A percentile compares a stretch with the other conserved stretches of the same genome.
Conservation (phyloP, 2,888 invertebrate genomes). For the Dorcus hopei region DNA sequence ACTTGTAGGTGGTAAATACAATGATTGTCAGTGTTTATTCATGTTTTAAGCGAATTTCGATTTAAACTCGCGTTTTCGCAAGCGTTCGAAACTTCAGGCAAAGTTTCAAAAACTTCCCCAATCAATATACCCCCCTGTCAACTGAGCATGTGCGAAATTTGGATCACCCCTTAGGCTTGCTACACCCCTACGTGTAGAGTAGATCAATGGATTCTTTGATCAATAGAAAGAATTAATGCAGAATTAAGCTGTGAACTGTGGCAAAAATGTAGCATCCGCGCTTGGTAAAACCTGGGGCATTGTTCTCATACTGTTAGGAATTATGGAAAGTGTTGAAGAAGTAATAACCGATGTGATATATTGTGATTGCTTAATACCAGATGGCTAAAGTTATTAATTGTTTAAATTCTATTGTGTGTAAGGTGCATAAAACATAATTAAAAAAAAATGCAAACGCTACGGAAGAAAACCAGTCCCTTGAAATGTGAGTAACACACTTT, state of each 20-base stretch:
- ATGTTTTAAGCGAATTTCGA: too few species aligned
- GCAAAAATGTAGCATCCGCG: too few species aligned
- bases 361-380: conserved; percentile 37
- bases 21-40: too few species aligned
- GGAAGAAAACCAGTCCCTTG: conserved; percentile 90
- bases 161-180: conserved; percentile 32
- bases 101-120: conserved; percentile 15
- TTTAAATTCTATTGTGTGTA: conserved; percentile 3
- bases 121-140: conserved; percentile 13
- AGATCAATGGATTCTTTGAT: conserved; percentile 43
- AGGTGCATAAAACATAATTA: background rate
- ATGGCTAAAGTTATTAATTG: conserved; percentile 27
- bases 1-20: too few species aligned
- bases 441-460: conserved; percentile 77
- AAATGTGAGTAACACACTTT: conserved; percentile 75
- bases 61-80: too few species aligned
- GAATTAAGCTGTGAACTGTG: conserved; percentile 11
- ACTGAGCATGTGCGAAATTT: conserved; percentile 36
- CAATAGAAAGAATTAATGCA: conserved; percentile 38
- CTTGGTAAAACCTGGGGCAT: too few species aligned
- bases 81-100: background rate
- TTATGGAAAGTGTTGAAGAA: conserved; percentile 29
- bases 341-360: conserved; percentile 35
- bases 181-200: conserved; percentile 37
- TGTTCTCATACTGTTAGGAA: conserved; percentile 16